Conservation (phyloP, 2,888 invertebrate genomes). For the Trachelus tabidus region DNA sequence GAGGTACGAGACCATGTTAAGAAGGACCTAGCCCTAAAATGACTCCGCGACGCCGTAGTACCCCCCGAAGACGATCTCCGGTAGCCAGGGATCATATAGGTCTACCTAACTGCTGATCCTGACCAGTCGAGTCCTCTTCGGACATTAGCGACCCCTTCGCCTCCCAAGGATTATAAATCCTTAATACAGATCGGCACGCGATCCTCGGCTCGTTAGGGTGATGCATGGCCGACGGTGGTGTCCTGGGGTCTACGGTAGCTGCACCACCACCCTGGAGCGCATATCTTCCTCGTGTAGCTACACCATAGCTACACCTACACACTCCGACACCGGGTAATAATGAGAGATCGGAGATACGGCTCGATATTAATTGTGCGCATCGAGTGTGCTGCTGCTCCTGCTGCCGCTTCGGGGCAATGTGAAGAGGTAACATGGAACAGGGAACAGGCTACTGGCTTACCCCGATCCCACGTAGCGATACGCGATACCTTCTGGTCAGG, state of each 20-base stretch:
- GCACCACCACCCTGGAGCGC: slow-evolving; percentile 43
- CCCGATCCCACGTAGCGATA: slow-evolving; percentile 57
- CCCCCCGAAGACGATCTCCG: no score
- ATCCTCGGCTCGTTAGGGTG: slow-evolving; percentile 64
- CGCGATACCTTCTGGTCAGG: background rate
- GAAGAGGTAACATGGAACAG: slow-evolving; percentile 24
- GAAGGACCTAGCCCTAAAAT: no score
- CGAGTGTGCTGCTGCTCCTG: slow-evolving; percentile 45
- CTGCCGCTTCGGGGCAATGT: slow-evolving; percentile 21
- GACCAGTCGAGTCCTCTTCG: background rate
- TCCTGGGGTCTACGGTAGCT: slow-evolving; percentile 64
- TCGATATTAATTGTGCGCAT: slow-evolving; percentile 64
- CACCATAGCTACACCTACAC: slow-evolving; percentile 45
- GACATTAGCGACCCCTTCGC: slow-evolving; percentile 11
- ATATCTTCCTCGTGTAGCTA: slow-evolving; percentile 31
- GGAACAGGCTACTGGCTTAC: slow-evolving; percentile 48
- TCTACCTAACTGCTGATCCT: no score
- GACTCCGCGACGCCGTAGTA: no score
- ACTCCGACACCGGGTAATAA: slow-evolving; percentile 55
- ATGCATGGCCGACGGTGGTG: slow-evolving; percentile 61
- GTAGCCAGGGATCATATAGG: no score
- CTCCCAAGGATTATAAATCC: slow-evolving; percentile 62
- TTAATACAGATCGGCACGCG: slow-evolving; percentile 66
- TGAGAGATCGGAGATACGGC: slow-evolving; percentile 65
- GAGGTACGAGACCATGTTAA: no score